Evolutionary conservation across 2,888 invertebrate genomes (phyloP), one percentile per base, ranked within the genome.

Genomic region (Pterostichus madidus): DNA sequence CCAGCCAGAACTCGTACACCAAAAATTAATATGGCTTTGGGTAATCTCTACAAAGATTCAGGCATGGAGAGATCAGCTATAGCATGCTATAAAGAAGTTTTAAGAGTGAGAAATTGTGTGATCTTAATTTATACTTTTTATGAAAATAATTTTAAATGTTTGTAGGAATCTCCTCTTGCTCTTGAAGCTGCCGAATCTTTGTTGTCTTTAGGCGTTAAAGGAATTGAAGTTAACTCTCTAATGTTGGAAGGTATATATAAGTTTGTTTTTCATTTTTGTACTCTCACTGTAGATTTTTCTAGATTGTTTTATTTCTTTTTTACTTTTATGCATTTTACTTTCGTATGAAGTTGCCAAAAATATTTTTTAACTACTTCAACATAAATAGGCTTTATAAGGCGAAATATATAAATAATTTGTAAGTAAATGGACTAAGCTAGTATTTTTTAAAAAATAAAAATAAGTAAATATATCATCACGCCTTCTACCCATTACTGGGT

Each of bases 21-120:
- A 0, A 94, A 95, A 88, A 92, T 96, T 3, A 95, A 96, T 87
- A 93, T 96, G 93, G 93, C 96, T 10, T 88, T 96, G 78, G 96
- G 94, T 5, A 93, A 94, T 87, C 91, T 96, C 85, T 94, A 94
- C 86, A 93, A 93, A 86, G 92, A 94, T 84, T 92, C 92, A 81
- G 94, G 94, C 10, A 93, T 93, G 90, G 94, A 95, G 85, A 89
- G 94, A 76, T 94, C 94, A 13, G 96, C 96, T 0, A 93, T 94
- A 75, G 92, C 94, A 1, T 93, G 94, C 39, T 96, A 94, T 88
- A 96, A 95, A 88, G 96, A 96, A 90, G 95, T 96, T 8, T 88
- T 97, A 71, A 92, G 94, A 85, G 93, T 93, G 87, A 88, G 89
- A 39, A 35, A 13, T 44, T 24, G 1, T 24, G n/a, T n/a, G n/a